phyloP scores from a whole-genome alignment of 2,888 invertebrate species.

The Spodoptera exigua region DNA sequence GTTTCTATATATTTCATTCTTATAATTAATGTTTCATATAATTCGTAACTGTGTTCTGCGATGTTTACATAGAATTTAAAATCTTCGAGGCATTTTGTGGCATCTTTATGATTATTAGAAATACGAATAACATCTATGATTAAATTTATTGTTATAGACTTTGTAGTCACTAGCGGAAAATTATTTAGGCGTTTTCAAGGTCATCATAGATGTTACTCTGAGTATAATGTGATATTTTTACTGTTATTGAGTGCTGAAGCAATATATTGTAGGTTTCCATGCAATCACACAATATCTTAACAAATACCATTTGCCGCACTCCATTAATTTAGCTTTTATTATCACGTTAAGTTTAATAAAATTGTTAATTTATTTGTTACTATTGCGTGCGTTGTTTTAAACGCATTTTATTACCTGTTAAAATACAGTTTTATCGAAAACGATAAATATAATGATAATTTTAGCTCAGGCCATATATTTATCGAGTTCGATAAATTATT shows the following conservation, averaged over 20 bases:
- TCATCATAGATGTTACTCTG: slow-evolving; percentile 42
- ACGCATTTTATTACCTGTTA: slow-evolving; percentile 16
- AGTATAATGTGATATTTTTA: slow-evolving; percentile 17
- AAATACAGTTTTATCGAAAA: slow-evolving; percentile 25
- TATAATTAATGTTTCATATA: slow-evolving; percentile 60
- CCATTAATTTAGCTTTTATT: slow-evolving; percentile 31
- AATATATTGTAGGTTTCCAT: slow-evolving; percentile 43
- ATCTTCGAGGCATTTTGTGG: slow-evolving; percentile 68
- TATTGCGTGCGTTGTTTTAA: slow-evolving; percentile 26
- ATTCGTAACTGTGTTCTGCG: slow-evolving; percentile 61
- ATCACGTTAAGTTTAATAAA: slow-evolving; percentile 44
- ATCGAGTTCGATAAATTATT: slow-evolving; percentile 24
- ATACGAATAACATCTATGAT: slow-evolving; percentile 49
- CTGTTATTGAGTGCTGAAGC: slow-evolving; percentile 45
- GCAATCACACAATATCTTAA: slow-evolving; percentile 46
- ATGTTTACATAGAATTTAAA: slow-evolving; percentile 48
- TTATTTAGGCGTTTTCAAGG: neutral
- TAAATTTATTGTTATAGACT: slow-evolving; percentile 5
- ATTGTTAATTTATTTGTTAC: slow-evolving; percentile 37
- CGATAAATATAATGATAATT: slow-evolving; percentile 22
- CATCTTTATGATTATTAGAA: slow-evolving; percentile 64
- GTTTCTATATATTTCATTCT: slow-evolving; percentile 66
- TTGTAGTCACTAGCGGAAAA: neutral
- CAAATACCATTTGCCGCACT: slow-evolving; percentile 28
- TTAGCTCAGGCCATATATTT: slow-evolving; percentile 18